phyloP scores from a whole-genome alignment of 2,888 invertebrate species.

The Tinea pellionella region DNA sequence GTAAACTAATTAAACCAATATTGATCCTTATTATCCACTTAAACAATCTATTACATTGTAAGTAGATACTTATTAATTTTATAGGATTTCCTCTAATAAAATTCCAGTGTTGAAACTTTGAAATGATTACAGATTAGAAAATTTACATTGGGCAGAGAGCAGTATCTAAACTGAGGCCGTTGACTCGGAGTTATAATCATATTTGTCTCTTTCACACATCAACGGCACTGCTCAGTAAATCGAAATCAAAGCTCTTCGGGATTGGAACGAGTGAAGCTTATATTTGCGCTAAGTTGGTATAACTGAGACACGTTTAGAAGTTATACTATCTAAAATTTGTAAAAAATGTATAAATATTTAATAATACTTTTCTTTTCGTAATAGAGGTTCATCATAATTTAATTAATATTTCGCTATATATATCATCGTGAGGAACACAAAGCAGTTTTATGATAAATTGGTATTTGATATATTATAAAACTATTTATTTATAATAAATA shows the following conservation, averaged over 20 bases:
- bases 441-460: no score
- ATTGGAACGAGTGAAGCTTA: conserved; percentile 35
- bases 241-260: conserved; percentile 69
- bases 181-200: conserved; percentile 53
- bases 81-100: not conserved
- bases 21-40: not conserved
- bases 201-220: conserved; percentile 25
- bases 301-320: conserved; percentile 16
- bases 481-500: no score
- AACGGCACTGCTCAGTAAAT: conserved; percentile 60
- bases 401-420: no score
- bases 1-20: not conserved
- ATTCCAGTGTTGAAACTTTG: conserved; percentile 4
- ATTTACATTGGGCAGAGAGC: not conserved
- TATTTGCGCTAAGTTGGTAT: conserved; percentile 40
- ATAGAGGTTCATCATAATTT: no score
- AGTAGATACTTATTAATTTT: not conserved
- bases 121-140: conserved; percentile 9
- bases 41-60: not conserved
- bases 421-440: no score
- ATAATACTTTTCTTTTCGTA: not conserved
- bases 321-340: not conserved
- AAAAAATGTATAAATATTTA: not conserved
- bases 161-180: conserved; percentile 54
- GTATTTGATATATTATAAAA: no score